These are phyloP conservation scores for Drosophila sechellia DNA, from an alignment of 1,140 invertebrate species.

Conservation along the genomic window DNA sequence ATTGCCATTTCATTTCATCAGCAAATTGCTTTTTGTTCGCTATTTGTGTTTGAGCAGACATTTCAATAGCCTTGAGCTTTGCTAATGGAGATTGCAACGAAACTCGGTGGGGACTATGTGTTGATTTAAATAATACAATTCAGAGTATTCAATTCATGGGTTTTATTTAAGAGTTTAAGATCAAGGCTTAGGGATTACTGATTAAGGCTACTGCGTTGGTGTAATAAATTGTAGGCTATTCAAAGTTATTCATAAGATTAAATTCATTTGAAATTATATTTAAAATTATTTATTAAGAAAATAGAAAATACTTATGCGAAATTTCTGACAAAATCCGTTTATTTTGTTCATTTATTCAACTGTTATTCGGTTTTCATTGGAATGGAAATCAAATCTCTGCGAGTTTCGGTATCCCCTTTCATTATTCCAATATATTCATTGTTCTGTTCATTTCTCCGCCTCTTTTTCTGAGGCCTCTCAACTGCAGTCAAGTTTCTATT, in stretches of 20 bases:
- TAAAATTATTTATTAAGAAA: too few species aligned
- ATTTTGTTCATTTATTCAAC: not conserved
- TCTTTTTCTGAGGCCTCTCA: slow-evolving; percentile 28
- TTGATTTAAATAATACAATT: slow-evolving; percentile 24
- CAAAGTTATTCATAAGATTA: not conserved
- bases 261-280: not conserved
- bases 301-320: too few species aligned
- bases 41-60: slow-evolving; percentile 55
- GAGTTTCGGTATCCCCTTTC: slow-evolving; percentile 2
- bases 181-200: too few species aligned
- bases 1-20: slow-evolving; percentile 60
- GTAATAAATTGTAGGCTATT: too few species aligned
- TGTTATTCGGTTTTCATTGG: not conserved
- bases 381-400: slow-evolving; percentile 18
- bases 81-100: slow-evolving; percentile 27
- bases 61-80: slow-evolving; percentile 42
- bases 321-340: not conserved
- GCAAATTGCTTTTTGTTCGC: slow-evolving; percentile 65
- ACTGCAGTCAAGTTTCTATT: slow-evolving; percentile 43
- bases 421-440: slow-evolving; percentile 52
- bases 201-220: too few species aligned
- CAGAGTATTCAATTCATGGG: not conserved
- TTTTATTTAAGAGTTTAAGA: not conserved
- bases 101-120: not conserved
- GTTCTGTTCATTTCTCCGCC: slow-evolving; percentile 25